Conservation (phyloP, 2,797 vertebrate genomes). For the Pseudochromis fuscus region DNA sequence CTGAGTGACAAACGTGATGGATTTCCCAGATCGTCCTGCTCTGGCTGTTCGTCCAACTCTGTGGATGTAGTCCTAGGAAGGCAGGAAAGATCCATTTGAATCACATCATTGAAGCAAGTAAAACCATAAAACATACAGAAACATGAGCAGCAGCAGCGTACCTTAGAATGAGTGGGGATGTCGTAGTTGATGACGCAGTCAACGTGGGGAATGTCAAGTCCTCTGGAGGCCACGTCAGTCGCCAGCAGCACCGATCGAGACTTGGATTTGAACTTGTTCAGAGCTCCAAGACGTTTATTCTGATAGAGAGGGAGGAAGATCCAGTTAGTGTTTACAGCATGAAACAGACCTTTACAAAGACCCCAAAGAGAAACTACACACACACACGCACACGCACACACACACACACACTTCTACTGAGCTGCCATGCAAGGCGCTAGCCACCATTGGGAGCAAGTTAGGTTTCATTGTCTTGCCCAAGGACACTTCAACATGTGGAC, state of each 20-base stretch:
- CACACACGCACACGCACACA: too few relatives aligned
- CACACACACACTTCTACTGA: too few relatives aligned
- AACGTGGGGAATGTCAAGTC: slow-evolving; percentile 96
- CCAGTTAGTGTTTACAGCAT: neutral
- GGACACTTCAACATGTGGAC: too few relatives aligned
- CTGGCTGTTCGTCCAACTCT: slow-evolving; percentile 95
- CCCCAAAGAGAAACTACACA: neutral
- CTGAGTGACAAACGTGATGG: slow-evolving; percentile 98
- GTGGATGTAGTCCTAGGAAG: slow-evolving; percentile 95
- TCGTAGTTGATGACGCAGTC: slow-evolving; percentile 99
- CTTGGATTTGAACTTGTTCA: slow-evolving; percentile 99
- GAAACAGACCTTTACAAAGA: neutral
- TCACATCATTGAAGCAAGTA: neutral
- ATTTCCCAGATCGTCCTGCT: slow-evolving; percentile 96
- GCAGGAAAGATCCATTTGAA: slow-evolving; percentile 1
- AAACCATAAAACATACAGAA: neutral
- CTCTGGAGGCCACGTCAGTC: slow-evolving; percentile 97
- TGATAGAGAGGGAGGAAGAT: slow-evolving; percentile 54
- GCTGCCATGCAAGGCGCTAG: too few relatives aligned
- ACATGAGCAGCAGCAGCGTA: slow-evolving; percentile 44
- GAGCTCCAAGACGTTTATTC: slow-evolving; percentile 94
- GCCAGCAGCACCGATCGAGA: slow-evolving; percentile 95
- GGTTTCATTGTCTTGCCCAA: too few relatives aligned
- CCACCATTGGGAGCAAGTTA: too few relatives aligned
- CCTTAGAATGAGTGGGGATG: slow-evolving; percentile 99